These are phyloP conservation scores for Spicauda simplicius DNA, from an alignment of 2,888 invertebrate species.

Conservation along the genomic window DNA sequence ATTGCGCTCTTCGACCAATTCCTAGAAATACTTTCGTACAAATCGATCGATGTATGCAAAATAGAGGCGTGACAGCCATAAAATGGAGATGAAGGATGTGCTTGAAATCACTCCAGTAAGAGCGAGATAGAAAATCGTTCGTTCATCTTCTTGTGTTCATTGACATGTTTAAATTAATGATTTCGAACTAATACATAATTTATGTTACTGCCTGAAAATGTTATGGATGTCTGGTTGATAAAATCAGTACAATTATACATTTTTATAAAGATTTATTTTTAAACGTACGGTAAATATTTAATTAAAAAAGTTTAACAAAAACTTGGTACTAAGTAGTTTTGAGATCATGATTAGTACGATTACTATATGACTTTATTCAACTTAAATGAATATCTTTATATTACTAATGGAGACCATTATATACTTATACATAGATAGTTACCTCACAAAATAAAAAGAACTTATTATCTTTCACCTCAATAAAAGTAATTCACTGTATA, in stretches of 20 bases:
- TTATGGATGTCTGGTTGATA: not conserved
- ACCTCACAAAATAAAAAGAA: too few relatives aligned
- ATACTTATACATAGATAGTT: too few relatives aligned
- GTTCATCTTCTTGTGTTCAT: constrained; percentile 11
- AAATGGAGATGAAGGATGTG: constrained; percentile 1
- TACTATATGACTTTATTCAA: too few relatives aligned
- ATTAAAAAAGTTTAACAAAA: not conserved
- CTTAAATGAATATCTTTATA: too few relatives aligned
- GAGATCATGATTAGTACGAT: not conserved
- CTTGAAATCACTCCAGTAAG: not conserved
- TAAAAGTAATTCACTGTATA: not conserved
- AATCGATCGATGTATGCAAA: not conserved
- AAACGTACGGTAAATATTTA: not conserved
- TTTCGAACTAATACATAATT: not conserved
- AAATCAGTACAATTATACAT: not conserved
- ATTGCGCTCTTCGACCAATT: constrained; percentile 13
- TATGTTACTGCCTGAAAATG: not conserved
- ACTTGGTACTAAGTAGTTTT: not conserved
- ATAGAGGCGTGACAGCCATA: constrained; percentile 4
- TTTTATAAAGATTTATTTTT: not conserved
- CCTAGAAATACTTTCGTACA: not conserved
- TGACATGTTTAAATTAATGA: constrained; percentile 16
- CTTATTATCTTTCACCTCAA: too few relatives aligned
- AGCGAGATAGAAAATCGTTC: not conserved
- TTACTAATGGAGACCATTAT: too few relatives aligned